Evolutionary conservation across 1,140 invertebrate species (phyloP).

Genomic region (Caenorhabditis brenneri): DNA sequence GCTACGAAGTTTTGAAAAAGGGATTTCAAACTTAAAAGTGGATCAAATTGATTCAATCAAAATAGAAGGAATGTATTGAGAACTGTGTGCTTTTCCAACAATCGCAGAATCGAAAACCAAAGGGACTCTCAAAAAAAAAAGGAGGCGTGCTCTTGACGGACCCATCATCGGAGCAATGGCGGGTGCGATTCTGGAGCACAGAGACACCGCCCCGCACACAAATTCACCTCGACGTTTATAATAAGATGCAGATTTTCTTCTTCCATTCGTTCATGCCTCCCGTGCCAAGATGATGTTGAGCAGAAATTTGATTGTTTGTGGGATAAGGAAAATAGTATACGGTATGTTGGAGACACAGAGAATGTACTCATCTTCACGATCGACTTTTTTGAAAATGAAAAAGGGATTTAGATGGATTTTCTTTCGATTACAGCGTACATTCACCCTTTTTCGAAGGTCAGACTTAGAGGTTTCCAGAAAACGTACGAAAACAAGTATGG

Average conservation of each 20-base stretch:
- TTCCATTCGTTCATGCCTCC: neutral
- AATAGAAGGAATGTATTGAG: too few relatives aligned
- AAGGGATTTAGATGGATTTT: slow-evolving; percentile 13
- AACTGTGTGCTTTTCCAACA: too few relatives aligned
- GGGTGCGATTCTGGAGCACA: neutral
- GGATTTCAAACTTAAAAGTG: too few relatives aligned
- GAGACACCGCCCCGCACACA: neutral
- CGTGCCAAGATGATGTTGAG: slow-evolving; percentile 24
- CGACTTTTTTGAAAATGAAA: slow-evolving; percentile 7
- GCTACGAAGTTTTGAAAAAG: too few relatives aligned
- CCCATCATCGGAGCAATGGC: neutral
- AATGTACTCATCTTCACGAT: slow-evolving; percentile 2
- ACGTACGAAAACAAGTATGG: neutral
- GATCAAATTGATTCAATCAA: too few relatives aligned
- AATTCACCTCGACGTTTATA: slow-evolving; percentile 31
- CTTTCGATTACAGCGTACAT: neutral
- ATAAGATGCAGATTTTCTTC: slow-evolving; percentile 41
- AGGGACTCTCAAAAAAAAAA: neutral
- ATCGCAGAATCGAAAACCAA: neutral
- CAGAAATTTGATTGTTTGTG: slow-evolving; percentile 40
- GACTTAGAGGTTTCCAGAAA: neutral
- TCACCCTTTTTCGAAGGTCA: neutral
- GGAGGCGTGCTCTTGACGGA: neutral
- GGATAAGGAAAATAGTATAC: neutral
- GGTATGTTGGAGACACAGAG: neutral